A percentile compares a stretch with the other conserved stretches of the same genome.
phyloP scores from a whole-genome alignment of 2,888 invertebrate genomes.

The Drosophila helvetica region DNA sequence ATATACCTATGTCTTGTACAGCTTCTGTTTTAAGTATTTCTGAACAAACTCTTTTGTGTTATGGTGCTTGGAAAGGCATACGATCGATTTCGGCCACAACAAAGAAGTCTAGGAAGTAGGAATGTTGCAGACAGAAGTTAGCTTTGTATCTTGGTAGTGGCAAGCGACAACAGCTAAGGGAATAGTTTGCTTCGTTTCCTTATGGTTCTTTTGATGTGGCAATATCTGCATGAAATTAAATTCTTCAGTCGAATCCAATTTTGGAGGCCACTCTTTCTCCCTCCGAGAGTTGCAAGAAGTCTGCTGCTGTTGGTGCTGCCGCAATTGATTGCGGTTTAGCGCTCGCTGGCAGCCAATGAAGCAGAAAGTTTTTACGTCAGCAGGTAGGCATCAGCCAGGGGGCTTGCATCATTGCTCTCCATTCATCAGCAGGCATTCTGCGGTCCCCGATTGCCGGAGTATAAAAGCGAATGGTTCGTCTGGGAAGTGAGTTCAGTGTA shows the following conservation, averaged over 20 bases:
- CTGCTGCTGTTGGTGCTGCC: not conserved
- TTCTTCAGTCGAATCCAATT: not conserved
- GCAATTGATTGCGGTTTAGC: slow-evolving; percentile 20
- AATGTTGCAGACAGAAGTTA: too few relatives aligned
- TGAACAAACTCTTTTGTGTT: not conserved
- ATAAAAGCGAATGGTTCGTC: slow-evolving; percentile 55
- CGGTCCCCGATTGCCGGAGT: slow-evolving; percentile 46
- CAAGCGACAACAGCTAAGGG: too few relatives aligned
- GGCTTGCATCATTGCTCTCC: slow-evolving; percentile 57
- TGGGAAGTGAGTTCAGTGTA: slow-evolving; percentile 42
- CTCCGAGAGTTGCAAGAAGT: slow-evolving; percentile 6
- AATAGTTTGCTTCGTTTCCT: too few relatives aligned
- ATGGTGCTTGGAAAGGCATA: not conserved
- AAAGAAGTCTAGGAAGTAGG: too few relatives aligned
- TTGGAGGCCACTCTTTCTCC: slow-evolving; percentile 48
- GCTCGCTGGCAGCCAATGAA: slow-evolving; percentile 31
- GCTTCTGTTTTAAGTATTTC: not conserved
- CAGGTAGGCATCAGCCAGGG: slow-evolving; percentile 5
- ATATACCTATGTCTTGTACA: too few relatives aligned
- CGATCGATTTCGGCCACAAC: too few relatives aligned
- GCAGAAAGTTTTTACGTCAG: slow-evolving; percentile 54
- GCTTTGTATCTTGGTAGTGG: too few relatives aligned
- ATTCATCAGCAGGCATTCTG: slow-evolving; percentile 47
- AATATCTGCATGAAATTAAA: not conserved
- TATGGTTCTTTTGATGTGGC: not conserved